phyloP scores from a whole-genome alignment of 2,797 vertebrate species.

The Gadopsis marmoratus region DNA sequence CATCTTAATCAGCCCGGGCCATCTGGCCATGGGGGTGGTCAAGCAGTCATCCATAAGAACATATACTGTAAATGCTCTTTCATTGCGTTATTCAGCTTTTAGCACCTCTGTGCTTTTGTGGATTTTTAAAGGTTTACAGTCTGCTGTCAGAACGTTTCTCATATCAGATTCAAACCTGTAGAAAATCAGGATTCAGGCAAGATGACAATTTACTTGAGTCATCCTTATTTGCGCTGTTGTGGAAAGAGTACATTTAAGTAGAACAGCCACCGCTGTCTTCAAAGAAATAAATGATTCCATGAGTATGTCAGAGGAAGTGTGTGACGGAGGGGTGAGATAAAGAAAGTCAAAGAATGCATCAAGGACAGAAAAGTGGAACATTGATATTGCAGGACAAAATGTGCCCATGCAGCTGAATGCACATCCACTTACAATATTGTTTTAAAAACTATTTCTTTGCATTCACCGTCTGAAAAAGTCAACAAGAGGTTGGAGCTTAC shows the following conservation, averaged over 20 bases:
- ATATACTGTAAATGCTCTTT: slow-evolving; percentile 16
- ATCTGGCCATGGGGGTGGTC: slow-evolving; percentile 70
- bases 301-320: not conserved
- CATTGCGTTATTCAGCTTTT: slow-evolving; percentile 14
- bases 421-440: not conserved
- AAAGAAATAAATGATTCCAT: not conserved
- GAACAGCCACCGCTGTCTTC: not conserved
- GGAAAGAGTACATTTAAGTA: not conserved
- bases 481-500: not conserved
- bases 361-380: slow-evolving; percentile 1
- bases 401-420: not conserved
- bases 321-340: not conserved
- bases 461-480: not conserved
- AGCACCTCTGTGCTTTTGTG: not conserved
- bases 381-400: not conserved
- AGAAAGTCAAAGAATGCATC: not conserved
- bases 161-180: not conserved
- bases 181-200: not conserved
- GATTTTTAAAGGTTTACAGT: not conserved
- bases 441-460: not conserved
- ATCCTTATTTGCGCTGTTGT: not conserved
- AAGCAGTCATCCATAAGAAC: slow-evolving; percentile 49
- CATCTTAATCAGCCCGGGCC: slow-evolving; percentile 54
- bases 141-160: not conserved
- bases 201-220: not conserved